Evolutionary conservation across 1,140 invertebrate genomes (phyloP), one percentile per base, ranked within the genome.

Genomic region (Centruroides vittatus): DNA sequence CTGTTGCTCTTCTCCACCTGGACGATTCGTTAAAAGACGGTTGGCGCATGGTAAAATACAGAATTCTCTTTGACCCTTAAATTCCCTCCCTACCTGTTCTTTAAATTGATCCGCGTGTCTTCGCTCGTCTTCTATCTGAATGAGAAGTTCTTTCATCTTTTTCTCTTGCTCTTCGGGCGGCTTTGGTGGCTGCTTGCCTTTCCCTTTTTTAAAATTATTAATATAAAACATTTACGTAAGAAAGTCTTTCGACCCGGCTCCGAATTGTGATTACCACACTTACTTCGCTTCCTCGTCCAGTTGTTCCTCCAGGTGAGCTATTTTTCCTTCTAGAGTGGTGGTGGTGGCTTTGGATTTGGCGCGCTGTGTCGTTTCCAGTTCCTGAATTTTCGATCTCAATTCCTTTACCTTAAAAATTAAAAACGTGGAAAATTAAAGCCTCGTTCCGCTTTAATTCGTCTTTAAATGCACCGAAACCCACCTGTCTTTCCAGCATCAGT

Each of bases 21-120:
- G 41, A 51, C 56, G n/a, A 52, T 35, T 23, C 23, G 23, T 23
- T 23, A 23, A 23, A 23, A 23, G 23, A 23, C 48, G 3, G 10
- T 11, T 11, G 10, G 48, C 48, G 10, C 48, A 49, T n/a, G 3
- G n/a, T 11, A n/a, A 49, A 49, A 11, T 49, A 49, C 48, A 10
- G 10, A 4, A 49, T 3, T 11, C 48, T 49, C n/a, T 11, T 0
- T 49, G 10, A n/a, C n/a, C n/a, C 3, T 49, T 49, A 11, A 49
- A 11, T 11, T n/a, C n/a, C 10, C 10, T 11, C 48, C n/a, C 52
- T 61, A 65, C 63, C 79, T 97, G 93, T 76, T 97, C 93, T 76
- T 97, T 97, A 73, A 89, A 94, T 74, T 95, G 92, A 72, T 98
- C 93, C 57, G 91, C 87, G 72, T 94, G 89, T 62, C 93, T 78